Evolutionary conservation across 2,113 vertebrate species (phyloP), one percentile per base, ranked within the genome.

Genomic region (Thunnus thynnus): DNA sequence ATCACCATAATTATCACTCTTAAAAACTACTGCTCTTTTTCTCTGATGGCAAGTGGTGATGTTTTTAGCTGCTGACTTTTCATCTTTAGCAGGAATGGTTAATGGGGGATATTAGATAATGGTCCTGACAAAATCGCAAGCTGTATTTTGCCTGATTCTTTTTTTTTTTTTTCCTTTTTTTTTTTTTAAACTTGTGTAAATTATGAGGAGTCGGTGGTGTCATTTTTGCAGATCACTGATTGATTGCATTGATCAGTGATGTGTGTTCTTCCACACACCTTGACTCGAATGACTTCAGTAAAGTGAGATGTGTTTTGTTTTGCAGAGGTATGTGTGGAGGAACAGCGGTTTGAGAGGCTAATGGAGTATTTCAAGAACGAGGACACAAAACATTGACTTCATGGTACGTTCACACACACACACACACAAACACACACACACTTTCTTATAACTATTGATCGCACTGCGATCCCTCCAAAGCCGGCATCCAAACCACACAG

Each of bases 361-460:
- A 99, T 99, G 98, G 98, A 99, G 94, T 96, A 99, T 91, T 99
- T 99, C 95, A 95, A 96, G 87, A 98, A 98, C 2, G 98, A 99
- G 71, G 98, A 99, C 94, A 99, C n/a, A 97, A 94, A 99, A 99
- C 89, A 99, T 99, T 5, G 98, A 99, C 95, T 99, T 99, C 65
- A 99, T 99, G 98, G 98, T 97, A 87, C 4, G 69, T 64, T 30
- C 32, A 13, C 48, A 2, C 57, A 2, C 51, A 0, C 60, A 20
- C 68, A 22, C 61, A 27, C 27, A 51, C 78, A 67, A 25, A 44
- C 56, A 44, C 50, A 41, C 57, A 18, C 72, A 14, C 71, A 27
- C 55, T 18, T 25, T 67, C 25, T 50, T 86, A 85, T 82, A 65
- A 77, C 48, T 82, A 84, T 86, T 72, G 86, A 89, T 86, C 11